Conservation (phyloP, 2,888 invertebrate species). For the Zootermopsis nevadensis region DNA sequence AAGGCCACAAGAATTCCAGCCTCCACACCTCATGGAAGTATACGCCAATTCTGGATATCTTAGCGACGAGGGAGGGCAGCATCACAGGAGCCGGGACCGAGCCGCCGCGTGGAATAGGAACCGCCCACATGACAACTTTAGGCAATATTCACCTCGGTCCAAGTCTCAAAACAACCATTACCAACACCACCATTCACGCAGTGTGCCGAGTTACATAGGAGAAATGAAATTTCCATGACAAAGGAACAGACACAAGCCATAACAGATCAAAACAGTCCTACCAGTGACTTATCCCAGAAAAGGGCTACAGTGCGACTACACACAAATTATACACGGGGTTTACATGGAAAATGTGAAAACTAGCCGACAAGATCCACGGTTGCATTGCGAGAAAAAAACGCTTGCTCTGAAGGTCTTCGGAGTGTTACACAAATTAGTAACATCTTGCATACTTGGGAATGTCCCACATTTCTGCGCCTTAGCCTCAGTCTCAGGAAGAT, state of each 20-base stretch:
- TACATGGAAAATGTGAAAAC: too few relatives aligned
- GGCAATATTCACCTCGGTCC: conserved; percentile 64
- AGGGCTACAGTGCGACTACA: not conserved
- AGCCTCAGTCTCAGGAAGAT: too few relatives aligned
- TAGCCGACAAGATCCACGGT: too few relatives aligned
- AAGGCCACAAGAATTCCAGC: conserved; percentile 60
- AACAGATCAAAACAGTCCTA: conserved; percentile 9
- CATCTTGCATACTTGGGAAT: too few relatives aligned
- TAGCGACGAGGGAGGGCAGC: conserved; percentile 62
- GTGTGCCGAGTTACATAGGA: conserved; percentile 68
- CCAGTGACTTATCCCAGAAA: not conserved
- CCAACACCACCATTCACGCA: conserved; percentile 38
- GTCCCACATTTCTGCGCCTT: too few relatives aligned
- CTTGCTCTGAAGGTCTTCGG: too few relatives aligned
- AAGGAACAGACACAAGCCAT: not conserved
- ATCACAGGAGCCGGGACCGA: conserved; percentile 61
- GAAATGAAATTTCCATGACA: conserved; percentile 74
- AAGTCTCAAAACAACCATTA: conserved; percentile 73
- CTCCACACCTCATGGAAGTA: conserved; percentile 73
- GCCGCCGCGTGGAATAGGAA: conserved; percentile 18
- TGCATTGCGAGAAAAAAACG: too few relatives aligned
- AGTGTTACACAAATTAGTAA: too few relatives aligned
- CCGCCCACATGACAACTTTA: conserved; percentile 5
- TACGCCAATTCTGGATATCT: conserved; percentile 70
- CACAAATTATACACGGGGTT: too few relatives aligned